These are phyloP conservation scores for Diloba caeruleocephala DNA, from an alignment of 2,888 invertebrate genomes.

Conservation along the genomic window DNA sequence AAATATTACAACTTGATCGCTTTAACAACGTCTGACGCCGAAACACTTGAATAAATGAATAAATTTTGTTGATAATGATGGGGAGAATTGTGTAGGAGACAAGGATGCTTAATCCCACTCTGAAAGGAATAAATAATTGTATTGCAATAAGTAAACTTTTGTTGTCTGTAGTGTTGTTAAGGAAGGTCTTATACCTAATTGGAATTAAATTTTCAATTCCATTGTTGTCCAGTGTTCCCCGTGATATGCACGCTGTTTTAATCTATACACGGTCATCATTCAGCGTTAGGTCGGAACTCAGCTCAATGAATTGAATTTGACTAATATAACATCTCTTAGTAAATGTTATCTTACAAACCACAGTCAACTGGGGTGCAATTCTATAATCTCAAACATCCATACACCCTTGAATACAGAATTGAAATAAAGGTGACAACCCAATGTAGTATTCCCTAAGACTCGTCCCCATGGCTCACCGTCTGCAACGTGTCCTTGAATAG, in stretches of 20 bases:
- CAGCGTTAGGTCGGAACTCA: neutral
- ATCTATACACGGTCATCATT: conserved; percentile 1
- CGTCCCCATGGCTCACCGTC: too few relatives aligned
- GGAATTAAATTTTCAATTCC: conserved; percentile 1
- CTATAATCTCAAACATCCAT: too few relatives aligned
- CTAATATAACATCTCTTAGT: neutral
- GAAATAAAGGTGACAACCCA: too few relatives aligned
- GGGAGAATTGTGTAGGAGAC: conserved; percentile 44
- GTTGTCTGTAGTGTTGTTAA: conserved; percentile 8
- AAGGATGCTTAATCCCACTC: conserved; percentile 43
- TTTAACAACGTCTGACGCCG: conserved; percentile 50
- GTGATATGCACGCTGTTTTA: too few relatives aligned
- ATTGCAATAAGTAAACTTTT: conserved; percentile 28
- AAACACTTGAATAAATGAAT: conserved; percentile 66
- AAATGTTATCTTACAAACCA: conserved; percentile 7
- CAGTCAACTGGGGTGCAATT: too few relatives aligned
- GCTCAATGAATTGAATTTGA: neutral
- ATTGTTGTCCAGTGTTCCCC: too few relatives aligned
- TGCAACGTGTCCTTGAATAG: too few relatives aligned
- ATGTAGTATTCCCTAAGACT: too few relatives aligned
- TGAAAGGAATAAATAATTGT: conserved; percentile 48
- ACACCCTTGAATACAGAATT: too few relatives aligned
- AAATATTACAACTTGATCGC: conserved; percentile 61
- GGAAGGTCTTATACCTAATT: conserved; percentile 9
- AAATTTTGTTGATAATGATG: conserved; percentile 60